Percentiles rank a stretch among this genome's conserved stretches.
Evolutionary conservation across 2,888 invertebrate species (phyloP).

Genomic region (Melikaiella ostensackeni): DNA sequence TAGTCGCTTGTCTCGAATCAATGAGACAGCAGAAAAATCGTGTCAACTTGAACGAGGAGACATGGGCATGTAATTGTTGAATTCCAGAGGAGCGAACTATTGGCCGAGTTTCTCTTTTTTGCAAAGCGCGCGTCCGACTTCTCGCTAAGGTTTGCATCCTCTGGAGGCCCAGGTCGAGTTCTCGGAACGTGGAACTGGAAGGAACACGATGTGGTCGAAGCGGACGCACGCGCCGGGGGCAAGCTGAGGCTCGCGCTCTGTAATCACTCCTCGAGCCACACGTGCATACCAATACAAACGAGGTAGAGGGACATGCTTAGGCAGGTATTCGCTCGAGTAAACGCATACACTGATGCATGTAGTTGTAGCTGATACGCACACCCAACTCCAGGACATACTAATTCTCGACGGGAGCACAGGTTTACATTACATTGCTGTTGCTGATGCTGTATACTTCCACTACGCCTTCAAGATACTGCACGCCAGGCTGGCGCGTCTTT

Average conservation of each 20-base stretch:
- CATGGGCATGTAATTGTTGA: conserved; percentile 35
- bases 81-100: conserved; percentile 32
- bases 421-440: conserved; percentile 47
- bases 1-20: conserved; percentile 24
- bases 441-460: conserved; percentile 37
- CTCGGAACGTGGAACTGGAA: conserved; percentile 52
- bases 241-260: conserved; percentile 75
- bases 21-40: conserved; percentile 23
- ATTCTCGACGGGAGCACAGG: conserved; percentile 54
- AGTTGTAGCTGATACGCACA: conserved; percentile 25
- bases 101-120: conserved; percentile 38
- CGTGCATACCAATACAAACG: conserved; percentile 53
- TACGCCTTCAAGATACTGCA: conserved; percentile 54
- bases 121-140: conserved; percentile 22
- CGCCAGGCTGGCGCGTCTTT: conserved; percentile 64
- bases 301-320: conserved; percentile 45
- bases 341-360: conserved; percentile 48
- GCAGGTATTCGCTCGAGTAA: conserved; percentile 46
- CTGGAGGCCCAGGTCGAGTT: conserved; percentile 42
- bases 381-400: conserved; percentile 43
- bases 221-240: conserved; percentile 77
- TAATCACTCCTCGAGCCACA: conserved; percentile 72
- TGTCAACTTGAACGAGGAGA: conserved; percentile 34
- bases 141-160: conserved; percentile 35
- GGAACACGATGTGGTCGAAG: conserved; percentile 59